phyloP scores from a whole-genome alignment of 2,797 vertebrate genomes.

The Pseudochaenichthys georgianus region DNA sequence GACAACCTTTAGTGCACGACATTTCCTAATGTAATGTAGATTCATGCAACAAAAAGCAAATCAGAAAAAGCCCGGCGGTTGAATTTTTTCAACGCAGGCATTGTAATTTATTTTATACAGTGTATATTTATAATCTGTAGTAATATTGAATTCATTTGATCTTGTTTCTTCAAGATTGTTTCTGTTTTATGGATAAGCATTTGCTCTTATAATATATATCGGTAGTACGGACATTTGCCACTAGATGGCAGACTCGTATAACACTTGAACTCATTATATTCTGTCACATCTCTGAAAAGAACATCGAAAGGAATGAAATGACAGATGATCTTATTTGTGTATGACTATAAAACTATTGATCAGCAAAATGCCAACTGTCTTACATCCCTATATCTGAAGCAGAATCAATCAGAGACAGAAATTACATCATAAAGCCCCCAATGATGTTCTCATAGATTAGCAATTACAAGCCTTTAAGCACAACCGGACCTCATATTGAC shows the following conservation, averaged over 20 bases:
- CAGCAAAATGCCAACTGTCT: neutral
- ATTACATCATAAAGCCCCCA: neutral
- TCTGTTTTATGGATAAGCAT: neutral
- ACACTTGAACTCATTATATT: neutral
- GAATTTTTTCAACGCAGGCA: too few species aligned
- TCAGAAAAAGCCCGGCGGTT: too few species aligned
- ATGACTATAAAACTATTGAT: neutral
- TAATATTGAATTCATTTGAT: neutral
- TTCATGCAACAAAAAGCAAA: neutral
- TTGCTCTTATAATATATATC: neutral
- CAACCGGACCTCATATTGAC: neutral
- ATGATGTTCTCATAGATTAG: neutral
- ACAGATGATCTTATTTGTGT: neutral
- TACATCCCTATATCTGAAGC: neutral
- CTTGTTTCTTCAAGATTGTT: neutral
- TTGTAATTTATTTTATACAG: neutral
- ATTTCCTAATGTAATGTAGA: too few species aligned
- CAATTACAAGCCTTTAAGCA: neutral
- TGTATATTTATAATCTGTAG: neutral
- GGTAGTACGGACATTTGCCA: constrained; percentile 36
- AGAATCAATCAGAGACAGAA: neutral
- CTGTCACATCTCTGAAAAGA: neutral
- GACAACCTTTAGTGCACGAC: neutral
- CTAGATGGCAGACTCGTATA: constrained; percentile 41
- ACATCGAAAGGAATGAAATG: neutral